A percentile compares a stretch with the other conserved stretches of the same genome.
Evolutionary conservation across 2,113 vertebrate genomes (phyloP).

Genomic region (Grus americana): DNA sequence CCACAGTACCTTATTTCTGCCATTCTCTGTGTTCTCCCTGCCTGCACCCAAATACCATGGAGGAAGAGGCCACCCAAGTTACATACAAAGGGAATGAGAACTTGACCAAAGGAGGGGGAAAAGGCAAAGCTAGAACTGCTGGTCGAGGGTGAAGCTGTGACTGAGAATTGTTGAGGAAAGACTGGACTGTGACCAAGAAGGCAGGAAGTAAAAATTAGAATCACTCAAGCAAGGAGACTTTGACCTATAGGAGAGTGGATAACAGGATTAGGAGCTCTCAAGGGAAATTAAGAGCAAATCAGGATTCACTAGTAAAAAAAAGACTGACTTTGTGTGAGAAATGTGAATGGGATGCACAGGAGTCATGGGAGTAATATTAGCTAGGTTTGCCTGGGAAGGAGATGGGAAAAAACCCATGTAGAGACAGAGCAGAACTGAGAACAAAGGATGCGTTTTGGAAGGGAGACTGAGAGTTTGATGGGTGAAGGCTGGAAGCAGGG

Average conservation of each 20-base stretch:
- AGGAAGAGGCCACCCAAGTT: background rate
- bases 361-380: constrained; percentile 53
- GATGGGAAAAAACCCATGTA: background rate
- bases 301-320: constrained; percentile 33
- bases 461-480: background rate
- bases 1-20: background rate
- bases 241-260: constrained; percentile 24
- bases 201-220: constrained; percentile 57
- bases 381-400: constrained; percentile 45
- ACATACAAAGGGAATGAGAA: background rate
- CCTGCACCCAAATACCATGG: background rate
- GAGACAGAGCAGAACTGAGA: background rate
- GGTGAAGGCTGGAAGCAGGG: background rate
- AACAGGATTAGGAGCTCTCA: constrained; percentile 50
- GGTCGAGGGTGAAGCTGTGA: background rate
- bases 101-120: background rate
- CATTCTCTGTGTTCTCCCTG: background rate
- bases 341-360: constrained; percentile 24
- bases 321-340: constrained; percentile 43
- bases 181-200: constrained; percentile 47
- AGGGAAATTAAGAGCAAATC: constrained; percentile 37
- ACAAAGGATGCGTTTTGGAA: constrained; percentile 9
- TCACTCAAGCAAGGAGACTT: background rate
- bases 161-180: constrained; percentile 10
- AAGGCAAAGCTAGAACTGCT: background rate